Conservation (phyloP, 2,797 vertebrate genomes). For the Catharus ustulatus region DNA sequence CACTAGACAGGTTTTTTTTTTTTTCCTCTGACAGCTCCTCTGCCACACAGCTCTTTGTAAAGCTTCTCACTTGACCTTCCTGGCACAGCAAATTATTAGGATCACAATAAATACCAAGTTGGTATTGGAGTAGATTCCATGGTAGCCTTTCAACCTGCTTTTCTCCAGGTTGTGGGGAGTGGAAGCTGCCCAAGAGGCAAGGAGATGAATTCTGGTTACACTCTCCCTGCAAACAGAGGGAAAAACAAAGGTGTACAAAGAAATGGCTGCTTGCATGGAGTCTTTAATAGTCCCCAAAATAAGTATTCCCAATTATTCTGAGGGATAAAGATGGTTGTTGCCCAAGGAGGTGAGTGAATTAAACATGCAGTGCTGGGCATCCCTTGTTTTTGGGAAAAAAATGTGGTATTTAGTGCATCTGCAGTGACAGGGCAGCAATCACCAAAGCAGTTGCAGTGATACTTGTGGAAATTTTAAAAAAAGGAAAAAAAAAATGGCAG, state of each 20-base stretch:
- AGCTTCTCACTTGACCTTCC: background rate
- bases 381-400: background rate
- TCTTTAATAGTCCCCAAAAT: background rate
- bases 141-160: background rate
- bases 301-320: background rate
- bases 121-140: background rate
- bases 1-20: background rate
- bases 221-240: background rate
- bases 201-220: background rate
- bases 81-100: background rate
- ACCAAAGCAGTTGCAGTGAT: background rate
- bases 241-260: background rate
- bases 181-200: background rate
- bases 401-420: background rate
- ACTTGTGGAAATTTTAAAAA: background rate
- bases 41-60: background rate
- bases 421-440: background rate
- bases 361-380: background rate
- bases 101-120: background rate
- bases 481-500: background rate
- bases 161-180: background rate
- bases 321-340: background rate
- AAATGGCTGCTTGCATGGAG: background rate
- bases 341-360: background rate
- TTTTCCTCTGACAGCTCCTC: background rate